phyloP scores from a whole-genome alignment of 2,113 vertebrate genomes.

The Percopsis transmontana region DNA sequence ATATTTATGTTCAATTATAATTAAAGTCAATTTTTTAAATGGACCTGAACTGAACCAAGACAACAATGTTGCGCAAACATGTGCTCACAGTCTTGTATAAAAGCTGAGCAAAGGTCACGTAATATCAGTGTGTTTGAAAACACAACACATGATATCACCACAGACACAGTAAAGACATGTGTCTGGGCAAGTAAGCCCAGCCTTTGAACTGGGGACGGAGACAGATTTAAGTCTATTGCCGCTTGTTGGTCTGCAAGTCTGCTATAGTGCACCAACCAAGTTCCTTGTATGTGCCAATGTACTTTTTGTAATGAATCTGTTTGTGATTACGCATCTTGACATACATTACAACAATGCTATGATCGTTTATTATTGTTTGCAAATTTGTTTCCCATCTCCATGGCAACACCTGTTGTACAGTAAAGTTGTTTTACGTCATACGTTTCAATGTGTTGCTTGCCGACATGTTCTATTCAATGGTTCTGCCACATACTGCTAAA shows the following conservation, averaged over 20 bases:
- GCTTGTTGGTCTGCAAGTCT: too few species aligned
- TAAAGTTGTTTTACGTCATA: conserved; percentile 1
- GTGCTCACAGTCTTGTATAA: not conserved
- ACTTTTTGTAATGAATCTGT: too few species aligned
- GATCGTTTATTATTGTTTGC: too few species aligned
- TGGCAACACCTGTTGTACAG: not conserved
- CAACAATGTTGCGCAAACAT: not conserved
- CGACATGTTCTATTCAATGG: conserved; percentile 7
- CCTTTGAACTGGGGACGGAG: not conserved
- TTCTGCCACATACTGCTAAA: not conserved
- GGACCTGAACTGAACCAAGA: not conserved
- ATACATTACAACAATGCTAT: too few species aligned
- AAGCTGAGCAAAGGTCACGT: conserved; percentile 14
- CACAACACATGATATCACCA: not conserved
- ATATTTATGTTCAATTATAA: too few species aligned
- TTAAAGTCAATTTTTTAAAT: too few species aligned
- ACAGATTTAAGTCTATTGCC: too few species aligned
- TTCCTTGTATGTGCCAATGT: too few species aligned
- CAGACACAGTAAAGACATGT: not conserved
- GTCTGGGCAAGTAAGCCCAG: conserved; percentile 27
- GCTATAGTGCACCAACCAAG: too few species aligned
- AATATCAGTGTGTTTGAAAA: not conserved
- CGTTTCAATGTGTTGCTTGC: conserved; percentile 28
- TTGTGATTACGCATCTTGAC: too few species aligned
- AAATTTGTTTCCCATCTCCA: too few species aligned